These are phyloP conservation scores for Cylloceria caligata DNA, from an alignment of 2,888 invertebrate genomes.

Conservation along the genomic window DNA sequence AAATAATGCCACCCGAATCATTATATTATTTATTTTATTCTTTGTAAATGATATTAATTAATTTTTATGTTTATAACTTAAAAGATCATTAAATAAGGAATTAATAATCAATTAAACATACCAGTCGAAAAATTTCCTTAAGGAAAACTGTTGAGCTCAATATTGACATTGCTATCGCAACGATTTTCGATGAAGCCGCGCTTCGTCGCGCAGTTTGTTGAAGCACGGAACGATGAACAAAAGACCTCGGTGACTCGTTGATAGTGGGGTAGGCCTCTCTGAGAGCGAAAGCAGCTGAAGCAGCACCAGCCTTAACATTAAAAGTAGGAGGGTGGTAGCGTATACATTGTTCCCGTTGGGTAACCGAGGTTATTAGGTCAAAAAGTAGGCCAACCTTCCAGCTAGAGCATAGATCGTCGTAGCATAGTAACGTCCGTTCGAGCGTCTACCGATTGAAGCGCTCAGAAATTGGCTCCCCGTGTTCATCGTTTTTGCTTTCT, in stretches of 20 bases:
- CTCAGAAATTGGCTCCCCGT: constrained; percentile 70
- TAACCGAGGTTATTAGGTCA: constrained; percentile 76
- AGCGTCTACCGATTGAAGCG: constrained; percentile 74
- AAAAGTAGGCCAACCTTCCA: constrained; percentile 78
- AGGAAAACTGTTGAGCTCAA: constrained; percentile 8
- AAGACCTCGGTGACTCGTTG: constrained; percentile 22
- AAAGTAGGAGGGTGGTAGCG: constrained; percentile 44
- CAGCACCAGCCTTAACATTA: constrained; percentile 29
- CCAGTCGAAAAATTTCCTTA: background rate
- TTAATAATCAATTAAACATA: background rate
- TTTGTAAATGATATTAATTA: no score
- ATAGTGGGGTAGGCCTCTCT: constrained; percentile 10
- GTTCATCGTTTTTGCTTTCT: constrained; percentile 23
- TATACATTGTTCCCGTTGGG: constrained; percentile 49
- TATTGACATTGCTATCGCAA: constrained; percentile 9
- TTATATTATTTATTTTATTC: no score
- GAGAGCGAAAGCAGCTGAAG: constrained; percentile 26
- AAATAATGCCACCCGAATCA: no score
- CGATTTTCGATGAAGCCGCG: constrained; percentile 36
- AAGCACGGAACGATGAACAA: constrained; percentile 22
- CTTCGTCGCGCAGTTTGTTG: constrained; percentile 35
- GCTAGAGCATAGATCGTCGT: constrained; percentile 54
- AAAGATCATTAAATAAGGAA: background rate
- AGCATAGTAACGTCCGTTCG: constrained; percentile 41
- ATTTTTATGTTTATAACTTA: no score